Evolutionary conservation across 2,888 invertebrate species (phyloP).

Genomic region (Drosophila fungiperda): DNA sequence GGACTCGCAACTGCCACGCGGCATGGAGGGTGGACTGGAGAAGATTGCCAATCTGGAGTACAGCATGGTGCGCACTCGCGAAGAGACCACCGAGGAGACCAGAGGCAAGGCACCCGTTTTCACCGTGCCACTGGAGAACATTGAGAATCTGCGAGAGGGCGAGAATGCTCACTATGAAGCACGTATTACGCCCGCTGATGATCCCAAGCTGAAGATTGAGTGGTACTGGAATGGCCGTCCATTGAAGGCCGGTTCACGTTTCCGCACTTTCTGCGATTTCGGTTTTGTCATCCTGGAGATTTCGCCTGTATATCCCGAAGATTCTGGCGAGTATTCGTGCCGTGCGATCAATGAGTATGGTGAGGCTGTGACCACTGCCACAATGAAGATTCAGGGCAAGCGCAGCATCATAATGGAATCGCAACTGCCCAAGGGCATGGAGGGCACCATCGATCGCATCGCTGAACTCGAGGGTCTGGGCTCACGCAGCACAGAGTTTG

Average conservation of each 20-base stretch:
- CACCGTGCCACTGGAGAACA: constrained; percentile 94
- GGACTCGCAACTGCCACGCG: constrained; percentile 96
- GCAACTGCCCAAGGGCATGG: constrained; percentile 96
- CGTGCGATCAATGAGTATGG: constrained; percentile 95
- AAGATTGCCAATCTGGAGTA: constrained; percentile 97
- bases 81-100: constrained; percentile 90
- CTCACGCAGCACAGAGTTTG: constrained; percentile 88
- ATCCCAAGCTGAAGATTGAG: constrained; percentile 95
- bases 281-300: constrained; percentile 99
- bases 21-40: constrained; percentile 97
- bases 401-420: constrained; percentile 96
- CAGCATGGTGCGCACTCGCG: constrained; percentile 91
- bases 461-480: constrained; percentile 95
- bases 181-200: constrained; percentile 94
- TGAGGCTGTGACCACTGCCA: constrained; percentile 95
- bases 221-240: constrained; percentile 98
- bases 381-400: constrained; percentile 96
- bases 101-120: constrained; percentile 95
- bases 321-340: constrained; percentile 96
- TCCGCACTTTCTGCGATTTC: constrained; percentile 98
- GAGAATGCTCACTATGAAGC: constrained; percentile 97
- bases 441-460: constrained; percentile 96
- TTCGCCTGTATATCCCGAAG: constrained; percentile 98
- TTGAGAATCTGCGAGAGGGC: constrained; percentile 94
- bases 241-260: constrained; percentile 94